Evolutionary conservation across 1,140 invertebrate species (phyloP), one percentile per base, ranked within the genome.

Genomic region (Anastrepha ludens): DNA sequence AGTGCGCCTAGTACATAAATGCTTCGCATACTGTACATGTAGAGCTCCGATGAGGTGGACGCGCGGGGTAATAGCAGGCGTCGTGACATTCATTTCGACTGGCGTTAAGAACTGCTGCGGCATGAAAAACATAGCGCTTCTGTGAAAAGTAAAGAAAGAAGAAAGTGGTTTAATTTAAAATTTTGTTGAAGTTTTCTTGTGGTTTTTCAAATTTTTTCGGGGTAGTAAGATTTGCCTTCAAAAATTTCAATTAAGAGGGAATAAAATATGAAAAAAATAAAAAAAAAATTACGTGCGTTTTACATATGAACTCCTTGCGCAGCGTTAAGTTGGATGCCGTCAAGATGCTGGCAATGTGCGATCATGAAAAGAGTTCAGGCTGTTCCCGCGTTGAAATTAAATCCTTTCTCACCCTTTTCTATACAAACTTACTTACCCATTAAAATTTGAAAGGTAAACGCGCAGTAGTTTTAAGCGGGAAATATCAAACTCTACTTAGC

Each of bases 61-160:
- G 62, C 64, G 74, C 87, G 50, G 81, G 59, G 20, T n/a, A 85
- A 87, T 8, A 55, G 50, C 60, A 17, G 29, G 70, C 87, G 62
- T 39, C 65, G 78, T 67, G 78, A 85, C 78, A 87, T 85, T 87
- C 65, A 65, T 85, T 85, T 60, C 29, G 58, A 59, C 44, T 88
- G 87, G n/a, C 87, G 67, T 88, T 55, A 86, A 50, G 44, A 88
- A 88, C 67, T 81, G 78, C 17, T 47, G 50, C 74, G 74, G 47
- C 47, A 81, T 81, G 74, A 29, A 47, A 81, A 47, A 50, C 44
- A 81, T 55, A 15, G 7, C 64, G 6, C 6, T 67, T 67, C 29
- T 67, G 11, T 39, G 20, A 67, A 67, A 39, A 67, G 29, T 15
- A 67, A 39, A 78, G 47, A 50, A 78, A 78, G 74, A 39, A 78